Evolutionary conservation across 2,888 invertebrate genomes (phyloP).

Genomic region (Terebella lapidaria): DNA sequence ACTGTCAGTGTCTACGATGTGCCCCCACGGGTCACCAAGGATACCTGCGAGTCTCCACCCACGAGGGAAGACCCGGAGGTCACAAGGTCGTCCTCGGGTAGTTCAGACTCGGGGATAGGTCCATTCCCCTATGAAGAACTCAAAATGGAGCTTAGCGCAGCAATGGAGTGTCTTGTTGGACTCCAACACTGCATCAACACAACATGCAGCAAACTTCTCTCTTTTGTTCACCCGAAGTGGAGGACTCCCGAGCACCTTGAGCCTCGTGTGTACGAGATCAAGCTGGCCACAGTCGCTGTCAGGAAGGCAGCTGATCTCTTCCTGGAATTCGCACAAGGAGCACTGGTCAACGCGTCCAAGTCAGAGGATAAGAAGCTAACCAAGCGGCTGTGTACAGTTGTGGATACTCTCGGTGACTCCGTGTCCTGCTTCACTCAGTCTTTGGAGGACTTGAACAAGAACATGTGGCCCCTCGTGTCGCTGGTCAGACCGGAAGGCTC

Average conservation of each 20-base stretch:
- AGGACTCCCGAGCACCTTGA: conserved; percentile 74
- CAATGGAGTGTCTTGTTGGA: conserved; percentile 70
- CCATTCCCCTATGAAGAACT: conserved; percentile 53
- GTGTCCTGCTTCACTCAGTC: conserved; percentile 25
- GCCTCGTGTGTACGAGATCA: conserved; percentile 74
- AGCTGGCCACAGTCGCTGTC: conserved; percentile 72
- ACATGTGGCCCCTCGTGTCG: conserved; percentile 36
- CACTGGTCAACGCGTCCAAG: conserved; percentile 74
- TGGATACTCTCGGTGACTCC: not conserved
- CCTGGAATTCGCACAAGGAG: conserved; percentile 81
- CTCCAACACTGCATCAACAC: conserved; percentile 75
- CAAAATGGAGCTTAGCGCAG: conserved; percentile 70
- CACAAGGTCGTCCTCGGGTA: not conserved
- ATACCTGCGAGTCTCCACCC: not conserved
- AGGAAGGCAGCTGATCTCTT: conserved; percentile 79
- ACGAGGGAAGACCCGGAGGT: not conserved
- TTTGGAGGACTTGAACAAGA: conserved; percentile 36
- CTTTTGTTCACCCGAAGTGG: conserved; percentile 71
- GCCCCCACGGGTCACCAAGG: conserved; percentile 52
- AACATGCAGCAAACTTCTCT: conserved; percentile 72
- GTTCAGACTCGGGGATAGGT: not conserved
- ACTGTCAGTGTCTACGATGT: conserved; percentile 42
- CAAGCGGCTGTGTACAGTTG: not conserved
- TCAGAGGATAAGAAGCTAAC: conserved; percentile 42
- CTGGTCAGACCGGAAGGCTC: conserved; percentile 5